Conservation (phyloP, 2,113 vertebrate genomes). For the Willisornis vidua region DNA sequence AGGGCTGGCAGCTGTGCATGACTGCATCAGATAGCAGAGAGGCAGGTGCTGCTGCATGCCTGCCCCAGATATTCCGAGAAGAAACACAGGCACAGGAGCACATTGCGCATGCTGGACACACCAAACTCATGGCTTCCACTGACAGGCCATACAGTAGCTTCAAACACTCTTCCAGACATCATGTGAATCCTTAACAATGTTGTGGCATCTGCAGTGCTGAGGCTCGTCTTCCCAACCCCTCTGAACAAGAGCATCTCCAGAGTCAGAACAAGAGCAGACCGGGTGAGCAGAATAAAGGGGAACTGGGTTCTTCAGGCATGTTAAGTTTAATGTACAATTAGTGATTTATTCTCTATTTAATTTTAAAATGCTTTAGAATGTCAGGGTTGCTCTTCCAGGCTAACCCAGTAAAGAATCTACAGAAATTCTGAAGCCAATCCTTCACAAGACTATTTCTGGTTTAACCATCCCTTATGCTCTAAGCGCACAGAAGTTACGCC, state of each 20-base stretch:
- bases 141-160: rapidly evolving
- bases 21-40: background rate
- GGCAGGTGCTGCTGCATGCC: background rate
- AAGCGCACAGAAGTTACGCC: background rate
- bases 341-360: background rate
- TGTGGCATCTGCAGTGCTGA: background rate
- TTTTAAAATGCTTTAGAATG: background rate
- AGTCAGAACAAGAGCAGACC: rapidly evolving
- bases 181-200: background rate
- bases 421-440: background rate
- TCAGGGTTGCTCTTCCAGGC: background rate
- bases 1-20: background rate
- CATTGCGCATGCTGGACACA: background rate
- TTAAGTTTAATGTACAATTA: background rate
- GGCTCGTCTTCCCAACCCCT: background rate
- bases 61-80: background rate
- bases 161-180: background rate
- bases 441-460: background rate
- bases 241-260: background rate
- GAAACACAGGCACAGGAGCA: background rate
- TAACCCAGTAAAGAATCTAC: background rate
- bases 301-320: background rate
- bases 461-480: background rate
- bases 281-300: background rate
- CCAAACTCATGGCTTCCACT: background rate